Conservation (phyloP, 2,113 vertebrate genomes). For the Taxidea taxus region DNA sequence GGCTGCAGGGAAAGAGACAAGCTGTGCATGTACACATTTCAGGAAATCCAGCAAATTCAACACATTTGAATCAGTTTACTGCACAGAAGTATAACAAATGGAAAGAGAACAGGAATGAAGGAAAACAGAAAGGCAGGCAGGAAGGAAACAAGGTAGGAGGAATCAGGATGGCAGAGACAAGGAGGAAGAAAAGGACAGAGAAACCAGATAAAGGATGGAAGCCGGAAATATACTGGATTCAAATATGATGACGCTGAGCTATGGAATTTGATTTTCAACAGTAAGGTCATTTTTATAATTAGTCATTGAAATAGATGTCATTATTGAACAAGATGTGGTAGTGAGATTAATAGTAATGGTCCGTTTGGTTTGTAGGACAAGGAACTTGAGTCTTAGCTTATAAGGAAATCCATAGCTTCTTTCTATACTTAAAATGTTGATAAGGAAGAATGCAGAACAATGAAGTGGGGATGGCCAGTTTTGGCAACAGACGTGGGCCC, state of each 20-base stretch:
- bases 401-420: neutral
- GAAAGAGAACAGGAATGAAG: neutral
- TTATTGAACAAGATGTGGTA: neutral
- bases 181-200: neutral
- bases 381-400: neutral
- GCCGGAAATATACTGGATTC: neutral
- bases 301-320: neutral
- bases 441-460: neutral
- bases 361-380: neutral
- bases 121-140: neutral
- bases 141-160: neutral
- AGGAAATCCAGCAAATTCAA: no score
- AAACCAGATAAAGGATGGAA: neutral
- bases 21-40: accelerated
- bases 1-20: neutral
- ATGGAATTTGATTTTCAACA: neutral
- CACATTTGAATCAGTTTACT: neutral
- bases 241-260: neutral
- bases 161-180: neutral
- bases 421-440: neutral
- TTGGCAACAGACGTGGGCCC: neutral
- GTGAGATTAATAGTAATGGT: neutral
- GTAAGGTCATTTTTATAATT: neutral
- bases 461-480: neutral
- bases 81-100: neutral